Conservation (phyloP, 2,888 invertebrate genomes). For the Ophion costatus region DNA sequence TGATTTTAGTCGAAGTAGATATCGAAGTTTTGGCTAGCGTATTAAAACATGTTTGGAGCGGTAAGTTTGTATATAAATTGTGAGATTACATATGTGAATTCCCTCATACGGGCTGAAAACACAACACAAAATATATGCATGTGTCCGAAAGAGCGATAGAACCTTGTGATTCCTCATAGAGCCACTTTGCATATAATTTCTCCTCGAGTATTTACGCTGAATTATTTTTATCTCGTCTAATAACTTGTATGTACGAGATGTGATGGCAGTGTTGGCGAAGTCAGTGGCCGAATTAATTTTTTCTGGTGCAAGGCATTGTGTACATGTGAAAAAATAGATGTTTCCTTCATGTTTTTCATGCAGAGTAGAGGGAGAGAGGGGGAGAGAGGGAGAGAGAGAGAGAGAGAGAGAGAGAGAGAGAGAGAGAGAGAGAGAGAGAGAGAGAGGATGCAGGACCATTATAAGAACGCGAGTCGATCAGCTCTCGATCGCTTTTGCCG, state of each 20-base stretch:
- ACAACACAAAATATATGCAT: constrained; percentile 29
- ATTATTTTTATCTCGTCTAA: not conserved
- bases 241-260: not conserved
- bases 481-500: constrained; percentile 40
- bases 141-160: constrained; percentile 26
- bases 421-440: constrained; percentile 28
- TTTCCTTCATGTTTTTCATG: not conserved
- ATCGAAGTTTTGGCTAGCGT: no score
- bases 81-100: not conserved
- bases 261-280: not conserved
- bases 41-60: no score
- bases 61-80: no score
- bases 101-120: constrained; percentile 7
- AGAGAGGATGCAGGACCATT: constrained; percentile 41
- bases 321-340: not conserved
- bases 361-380: constrained; percentile 2
- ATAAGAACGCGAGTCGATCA: constrained; percentile 42
- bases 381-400: not conserved
- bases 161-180: no score
- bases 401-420: not conserved
- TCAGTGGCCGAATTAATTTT: constrained; percentile 7
- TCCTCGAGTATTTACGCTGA: not conserved
- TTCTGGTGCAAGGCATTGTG: not conserved
- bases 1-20: no score
- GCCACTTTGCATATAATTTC: not conserved